Percentiles rank a stretch among this genome's conserved stretches.
Conservation (phyloP, 2,797 vertebrate genomes). For the Pantherophis alleghaniensis region DNA sequence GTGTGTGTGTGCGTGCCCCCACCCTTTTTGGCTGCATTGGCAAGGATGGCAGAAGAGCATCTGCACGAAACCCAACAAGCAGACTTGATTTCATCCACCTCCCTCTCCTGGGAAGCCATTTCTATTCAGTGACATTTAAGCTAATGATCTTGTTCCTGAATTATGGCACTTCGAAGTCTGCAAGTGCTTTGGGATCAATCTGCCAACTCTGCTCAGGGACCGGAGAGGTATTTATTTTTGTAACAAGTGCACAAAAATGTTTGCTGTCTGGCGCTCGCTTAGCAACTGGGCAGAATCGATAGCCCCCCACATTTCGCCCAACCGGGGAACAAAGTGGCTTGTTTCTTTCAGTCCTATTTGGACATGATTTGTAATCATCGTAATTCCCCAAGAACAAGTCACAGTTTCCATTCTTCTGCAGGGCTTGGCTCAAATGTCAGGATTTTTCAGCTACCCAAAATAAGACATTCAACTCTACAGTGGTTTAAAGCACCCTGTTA, state of each 20-base stretch:
- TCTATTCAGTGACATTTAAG: slow-evolving; percentile 31
- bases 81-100: not conserved
- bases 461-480: not conserved
- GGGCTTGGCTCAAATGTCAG: not conserved
- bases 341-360: not conserved
- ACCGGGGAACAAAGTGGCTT: not conserved
- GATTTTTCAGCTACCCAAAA: not conserved
- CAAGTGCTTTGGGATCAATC: not conserved
- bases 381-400: not conserved
- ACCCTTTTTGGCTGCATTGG: not conserved
- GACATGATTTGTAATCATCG: not conserved
- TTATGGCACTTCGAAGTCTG: not conserved
- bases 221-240: not conserved
- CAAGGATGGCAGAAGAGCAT: not conserved
- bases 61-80: not conserved
- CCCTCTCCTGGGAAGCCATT: not conserved
- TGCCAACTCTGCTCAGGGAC: not conserved
- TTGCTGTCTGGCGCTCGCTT: not conserved
- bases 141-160: slow-evolving; percentile 18
- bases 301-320: not conserved
- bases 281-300: not conserved
- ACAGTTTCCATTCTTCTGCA: not conserved
- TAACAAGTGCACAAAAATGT: slow-evolving; percentile 2
- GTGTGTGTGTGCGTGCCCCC: not conserved
- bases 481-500: too few relatives aligned